Percentiles rank a stretch among this genome's conserved stretches.
phyloP scores from a whole-genome alignment of 1,140 invertebrate species.

The Macrocentrus cingulum region DNA sequence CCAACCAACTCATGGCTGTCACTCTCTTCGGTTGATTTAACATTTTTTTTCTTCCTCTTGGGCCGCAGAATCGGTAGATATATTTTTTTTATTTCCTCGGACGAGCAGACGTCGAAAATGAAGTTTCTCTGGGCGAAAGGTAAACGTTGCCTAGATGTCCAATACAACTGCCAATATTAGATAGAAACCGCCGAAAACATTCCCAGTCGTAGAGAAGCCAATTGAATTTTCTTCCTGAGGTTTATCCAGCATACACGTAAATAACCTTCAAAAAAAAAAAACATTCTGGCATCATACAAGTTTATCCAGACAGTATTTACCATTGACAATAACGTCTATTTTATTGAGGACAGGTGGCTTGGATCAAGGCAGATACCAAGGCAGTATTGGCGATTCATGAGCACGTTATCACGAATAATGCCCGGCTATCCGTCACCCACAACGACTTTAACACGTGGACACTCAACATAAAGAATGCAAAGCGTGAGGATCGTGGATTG shows the following conservation, averaged over 20 bases:
- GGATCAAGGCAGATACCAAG: conserved; percentile 91
- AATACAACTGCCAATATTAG: conserved; percentile 11
- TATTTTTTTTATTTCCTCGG: too few species aligned
- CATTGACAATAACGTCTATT: conserved; percentile 23
- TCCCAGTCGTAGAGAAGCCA: background rate
- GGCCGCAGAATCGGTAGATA: too few species aligned
- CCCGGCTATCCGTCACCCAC: conserved; percentile 81
- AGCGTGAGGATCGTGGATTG: conserved; percentile 80
- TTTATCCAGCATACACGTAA: background rate
- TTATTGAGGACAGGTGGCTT: conserved; percentile 72
- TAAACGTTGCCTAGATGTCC: background rate
- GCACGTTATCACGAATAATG: conserved; percentile 89
- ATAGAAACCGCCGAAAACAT: conserved; percentile 10
- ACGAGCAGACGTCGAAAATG: too few species aligned
- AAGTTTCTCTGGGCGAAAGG: too few species aligned
- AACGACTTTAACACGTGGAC: conserved; percentile 87
- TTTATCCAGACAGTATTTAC: too few species aligned
- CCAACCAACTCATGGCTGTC: too few species aligned
- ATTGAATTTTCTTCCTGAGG: conserved; percentile 5
- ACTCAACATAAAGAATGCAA: conserved; percentile 78
- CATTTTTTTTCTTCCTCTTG: too few species aligned
- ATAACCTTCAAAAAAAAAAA: background rate
- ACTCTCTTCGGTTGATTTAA: too few species aligned
- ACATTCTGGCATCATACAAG: too few species aligned
- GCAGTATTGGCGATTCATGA: conserved; percentile 89